phyloP scores from a whole-genome alignment of 2,113 vertebrate genomes.

The Xiphophorus hellerii region DNA sequence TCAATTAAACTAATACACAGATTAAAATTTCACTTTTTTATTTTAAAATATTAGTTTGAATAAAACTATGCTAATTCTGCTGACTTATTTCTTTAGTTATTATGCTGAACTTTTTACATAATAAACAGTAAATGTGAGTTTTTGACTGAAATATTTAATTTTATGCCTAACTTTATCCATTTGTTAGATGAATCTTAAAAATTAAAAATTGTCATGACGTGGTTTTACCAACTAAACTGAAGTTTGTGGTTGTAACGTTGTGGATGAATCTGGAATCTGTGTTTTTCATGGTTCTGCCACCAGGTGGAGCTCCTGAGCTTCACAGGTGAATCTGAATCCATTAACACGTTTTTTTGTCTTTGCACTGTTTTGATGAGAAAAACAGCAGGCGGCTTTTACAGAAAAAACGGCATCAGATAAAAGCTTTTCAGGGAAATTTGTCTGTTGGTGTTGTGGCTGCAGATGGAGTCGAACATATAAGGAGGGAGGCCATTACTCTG shows the following conservation, averaged over 20 bases:
- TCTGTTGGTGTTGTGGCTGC: conserved; percentile 56
- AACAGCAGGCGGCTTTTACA: background rate
- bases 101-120: too few relatives aligned
- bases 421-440: background rate
- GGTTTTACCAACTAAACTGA: background rate
- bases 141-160: too few relatives aligned
- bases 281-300: conserved; percentile 43
- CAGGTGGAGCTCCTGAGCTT: conserved; percentile 73
- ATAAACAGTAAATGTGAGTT: too few relatives aligned
- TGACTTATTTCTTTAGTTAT: too few relatives aligned
- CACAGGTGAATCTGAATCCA: background rate
- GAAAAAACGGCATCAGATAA: background rate
- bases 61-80: too few relatives aligned
- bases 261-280: too few relatives aligned
- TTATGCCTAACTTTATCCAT: too few relatives aligned
- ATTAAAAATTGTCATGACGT: background rate
- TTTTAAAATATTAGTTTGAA: too few relatives aligned
- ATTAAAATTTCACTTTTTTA: too few relatives aligned
- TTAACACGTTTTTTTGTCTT: background rate
- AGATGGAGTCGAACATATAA: conserved; percentile 77
- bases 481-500: conserved; percentile 79
- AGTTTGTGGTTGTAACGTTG: background rate
- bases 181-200: too few relatives aligned
- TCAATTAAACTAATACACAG: too few relatives aligned
- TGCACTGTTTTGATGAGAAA: background rate